Conservation (phyloP, 2,888 invertebrate species). For the Adelphocoris suturalis region DNA sequence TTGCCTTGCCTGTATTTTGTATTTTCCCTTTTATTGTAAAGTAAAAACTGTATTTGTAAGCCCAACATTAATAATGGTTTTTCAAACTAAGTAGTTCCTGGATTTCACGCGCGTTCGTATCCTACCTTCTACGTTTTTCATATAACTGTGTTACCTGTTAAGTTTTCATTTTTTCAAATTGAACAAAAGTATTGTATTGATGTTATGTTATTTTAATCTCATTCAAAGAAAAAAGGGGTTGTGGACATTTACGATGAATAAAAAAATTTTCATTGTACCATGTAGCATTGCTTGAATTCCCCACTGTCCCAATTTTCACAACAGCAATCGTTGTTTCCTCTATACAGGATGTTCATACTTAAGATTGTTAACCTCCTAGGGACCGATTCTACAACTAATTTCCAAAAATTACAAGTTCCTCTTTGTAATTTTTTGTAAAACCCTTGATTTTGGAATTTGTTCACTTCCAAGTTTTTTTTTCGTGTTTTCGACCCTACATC, state of each 20-base stretch:
- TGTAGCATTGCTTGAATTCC: too few species aligned
- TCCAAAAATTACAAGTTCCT: too few species aligned
- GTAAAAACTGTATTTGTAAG: not conserved
- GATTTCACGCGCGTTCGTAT: not conserved
- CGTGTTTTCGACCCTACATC: too few species aligned
- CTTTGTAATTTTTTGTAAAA: too few species aligned
- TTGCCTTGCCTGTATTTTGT: constrained; percentile 22
- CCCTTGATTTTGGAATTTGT: too few species aligned
- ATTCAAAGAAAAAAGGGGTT: not conserved
- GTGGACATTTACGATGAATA: constrained; percentile 42
- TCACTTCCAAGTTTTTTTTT: too few species aligned
- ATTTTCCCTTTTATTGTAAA: not conserved
- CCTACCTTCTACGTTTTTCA: constrained; percentile 5
- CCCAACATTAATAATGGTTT: not conserved
- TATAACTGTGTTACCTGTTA: constrained; percentile 34
- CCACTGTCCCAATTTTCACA: too few species aligned
- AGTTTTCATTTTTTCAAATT: constrained; percentile 25
- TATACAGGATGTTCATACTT: too few species aligned
- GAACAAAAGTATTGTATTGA: constrained; percentile 25
- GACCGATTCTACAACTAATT: too few species aligned
- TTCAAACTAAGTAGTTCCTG: constrained; percentile 21
- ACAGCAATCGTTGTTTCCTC: too few species aligned
- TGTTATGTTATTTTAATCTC: constrained; percentile 33
- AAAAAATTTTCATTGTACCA: constrained; percentile 21
- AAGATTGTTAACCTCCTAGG: too few species aligned